Evolutionary conservation across 2,113 vertebrate species (phyloP), one percentile per base, ranked within the genome.

Genomic region (Centrocercus urophasianus): DNA sequence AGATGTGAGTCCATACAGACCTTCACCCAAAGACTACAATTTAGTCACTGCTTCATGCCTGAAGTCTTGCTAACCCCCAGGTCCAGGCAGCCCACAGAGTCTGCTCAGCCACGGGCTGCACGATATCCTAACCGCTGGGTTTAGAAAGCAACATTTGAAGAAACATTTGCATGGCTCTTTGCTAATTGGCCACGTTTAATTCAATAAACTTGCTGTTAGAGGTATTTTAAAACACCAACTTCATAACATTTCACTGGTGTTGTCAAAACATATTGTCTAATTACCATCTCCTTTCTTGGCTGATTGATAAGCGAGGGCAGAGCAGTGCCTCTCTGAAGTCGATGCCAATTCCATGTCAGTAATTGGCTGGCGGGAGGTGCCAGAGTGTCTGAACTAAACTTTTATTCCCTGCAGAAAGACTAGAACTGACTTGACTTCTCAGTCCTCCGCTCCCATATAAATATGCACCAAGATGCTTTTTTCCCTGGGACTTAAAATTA

Each of bases 211-310:
- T 82, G 80, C 80, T 90, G 92, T 76, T 78, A 56, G 65, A 84
- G 65, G 91, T 88, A 90, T 89, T 93, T 95, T 93, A 79, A 94
- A 91, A 94, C 86, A 81, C 65, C 86, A 94, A 91, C 90, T 93
- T 95, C 86, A 38, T 94, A 92, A 90, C 83, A 82, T 90, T 93
- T 90, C 83, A 86, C 73, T 59, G 80, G 70, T 90, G 86, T 96
- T 95, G 92, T 96, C 92, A 97, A 95, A 97, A 95, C 91, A 94
- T 57, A 95, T 86, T 95, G 92, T 94, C 88, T 96, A 96, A 97
- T 97, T 96, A 95, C 93, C 77, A 95, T 88, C 83, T 69, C 80
- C 83, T 95, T 96, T 95, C 93, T 91, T 64, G 86, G 86, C 77
- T 93, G 93, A 96, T 96, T 95, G 96, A 97, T 96, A 96, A 95